Evolutionary conservation across 2,888 invertebrate species (phyloP), one percentile per base, ranked within the genome.

Genomic region (Meganola albula): DNA sequence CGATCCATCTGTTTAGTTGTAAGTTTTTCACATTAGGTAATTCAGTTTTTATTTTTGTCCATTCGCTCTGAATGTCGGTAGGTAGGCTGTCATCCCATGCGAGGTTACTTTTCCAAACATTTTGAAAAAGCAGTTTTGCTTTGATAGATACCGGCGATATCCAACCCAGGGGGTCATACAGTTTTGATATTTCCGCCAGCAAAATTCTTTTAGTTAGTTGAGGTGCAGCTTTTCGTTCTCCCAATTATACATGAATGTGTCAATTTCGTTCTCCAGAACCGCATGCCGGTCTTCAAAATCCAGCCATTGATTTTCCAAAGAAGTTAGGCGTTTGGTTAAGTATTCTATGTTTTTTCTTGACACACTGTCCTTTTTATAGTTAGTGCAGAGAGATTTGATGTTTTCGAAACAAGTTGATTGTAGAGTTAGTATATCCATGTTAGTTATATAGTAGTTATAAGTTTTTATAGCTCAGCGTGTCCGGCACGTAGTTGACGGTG

Each of bases 181-280:
- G 4, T 8, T 12, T 16, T 12, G 27, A 27, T 10, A 33, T 33
- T 4, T 27, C 16, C 3, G 46, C 44, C 2, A 46, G 38, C 11
- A 48, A 10, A 1, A 3, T 3, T 10, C 45, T 30, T 30, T 44
- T 43, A 7, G 43, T 41, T 22, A 36, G 20, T 12, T 14, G n/a
- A n/a, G 22, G 3, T 11, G 8, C 8, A 7, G 8, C 5, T 18
- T 10, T 8, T 37, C 11, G 6, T 18, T n/a, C 18, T 24, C 24
- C 30, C 28, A 35, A 10, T 42, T 38, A 13, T 46, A 44, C 6
- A 7, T 24, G 10, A 50, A 36, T 1, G 30, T 30, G 11, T 44
- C 44, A n/a, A n/a, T n/a, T n/a, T n/a, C n/a, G n/a, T n/a, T n/a
- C n/a, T n/a, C n/a, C n/a, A n/a, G n/a, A n/a, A n/a, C n/a, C n/a